Conservation (phyloP, 2,797 vertebrate species). For the Florisuga fusca region DNA sequence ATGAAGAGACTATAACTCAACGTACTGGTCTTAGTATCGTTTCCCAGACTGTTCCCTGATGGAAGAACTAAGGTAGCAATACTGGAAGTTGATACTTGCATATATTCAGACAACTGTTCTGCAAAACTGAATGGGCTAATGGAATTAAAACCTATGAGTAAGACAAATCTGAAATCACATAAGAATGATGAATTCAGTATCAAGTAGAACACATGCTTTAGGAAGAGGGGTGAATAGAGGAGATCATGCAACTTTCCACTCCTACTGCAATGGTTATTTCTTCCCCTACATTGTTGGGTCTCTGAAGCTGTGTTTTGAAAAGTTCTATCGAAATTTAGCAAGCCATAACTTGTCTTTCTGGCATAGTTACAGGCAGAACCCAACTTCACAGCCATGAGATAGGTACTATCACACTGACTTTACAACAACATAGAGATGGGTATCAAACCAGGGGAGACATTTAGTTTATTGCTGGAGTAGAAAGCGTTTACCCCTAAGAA, state of each 20-base stretch:
- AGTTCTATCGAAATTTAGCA: not conserved
- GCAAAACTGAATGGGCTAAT: not conserved
- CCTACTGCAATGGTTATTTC: not conserved
- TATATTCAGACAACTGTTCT: not conserved
- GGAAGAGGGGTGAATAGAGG: not conserved
- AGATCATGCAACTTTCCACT: not conserved
- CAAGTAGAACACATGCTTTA: not conserved
- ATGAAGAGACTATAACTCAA: not conserved
- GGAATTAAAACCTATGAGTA: not conserved
- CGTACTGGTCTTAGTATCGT: not conserved
- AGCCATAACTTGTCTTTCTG: not conserved
- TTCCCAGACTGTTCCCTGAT: not conserved
- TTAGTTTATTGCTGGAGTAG: not conserved
- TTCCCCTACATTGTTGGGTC: not conserved
- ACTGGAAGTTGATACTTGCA: not conserved
- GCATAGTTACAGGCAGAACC: not conserved
- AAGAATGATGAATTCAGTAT: not conserved
- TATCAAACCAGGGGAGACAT: not conserved
- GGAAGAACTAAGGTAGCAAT: not conserved
- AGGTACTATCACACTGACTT: not conserved
- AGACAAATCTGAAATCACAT: not conserved
- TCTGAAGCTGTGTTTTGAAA: not conserved
- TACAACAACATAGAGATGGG: not conserved
- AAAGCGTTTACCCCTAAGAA: not conserved
- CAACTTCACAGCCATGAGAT: not conserved